Conservation (phyloP, 2,888 invertebrate genomes). For the Eumerus sabulonum region DNA sequence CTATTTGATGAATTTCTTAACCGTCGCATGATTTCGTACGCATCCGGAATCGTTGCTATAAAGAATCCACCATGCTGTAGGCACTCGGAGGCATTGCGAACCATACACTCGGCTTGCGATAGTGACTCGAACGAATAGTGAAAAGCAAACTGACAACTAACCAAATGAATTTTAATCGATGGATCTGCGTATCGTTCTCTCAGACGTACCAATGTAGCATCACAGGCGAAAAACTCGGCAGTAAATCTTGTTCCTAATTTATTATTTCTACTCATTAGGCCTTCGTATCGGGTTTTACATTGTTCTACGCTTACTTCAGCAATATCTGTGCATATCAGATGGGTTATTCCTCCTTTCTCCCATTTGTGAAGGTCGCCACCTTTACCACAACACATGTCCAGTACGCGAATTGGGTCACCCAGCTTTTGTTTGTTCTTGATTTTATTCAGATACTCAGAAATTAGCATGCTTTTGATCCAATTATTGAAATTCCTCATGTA, state of each 20-base stretch:
- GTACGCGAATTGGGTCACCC: conserved; percentile 85
- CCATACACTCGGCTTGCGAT: conserved; percentile 93
- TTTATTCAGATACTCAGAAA: conserved; percentile 88
- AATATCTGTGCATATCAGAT: conserved; percentile 95
- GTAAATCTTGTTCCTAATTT: conserved; percentile 82
- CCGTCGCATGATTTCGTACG: conserved; percentile 92
- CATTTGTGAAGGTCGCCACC: conserved; percentile 99
- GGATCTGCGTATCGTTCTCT: conserved; percentile 88
- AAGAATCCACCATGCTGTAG: conserved; percentile 95
- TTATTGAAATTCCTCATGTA: conserved; percentile 98
- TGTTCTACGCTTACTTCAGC: conserved; percentile 95
- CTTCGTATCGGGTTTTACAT: conserved; percentile 90
- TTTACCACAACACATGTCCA: conserved; percentile 99
- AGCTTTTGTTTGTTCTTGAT: conserved; percentile 83
- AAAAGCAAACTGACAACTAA: conserved; percentile 98
- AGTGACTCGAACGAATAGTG: conserved; percentile 97
- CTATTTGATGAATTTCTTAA: conserved; percentile 81
- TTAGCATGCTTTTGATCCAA: conserved; percentile 98
- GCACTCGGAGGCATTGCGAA: conserved; percentile 94
- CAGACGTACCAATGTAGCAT: conserved; percentile 92
- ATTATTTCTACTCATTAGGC: conserved; percentile 80
- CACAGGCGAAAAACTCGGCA: conserved; percentile 95
- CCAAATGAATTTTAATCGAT: conserved; percentile 90
- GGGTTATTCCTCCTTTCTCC: conserved; percentile 89
- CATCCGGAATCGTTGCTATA: conserved; percentile 97